Base-by-base conservation (phyloP, 2,113 vertebrate species). In the human region DNA sequence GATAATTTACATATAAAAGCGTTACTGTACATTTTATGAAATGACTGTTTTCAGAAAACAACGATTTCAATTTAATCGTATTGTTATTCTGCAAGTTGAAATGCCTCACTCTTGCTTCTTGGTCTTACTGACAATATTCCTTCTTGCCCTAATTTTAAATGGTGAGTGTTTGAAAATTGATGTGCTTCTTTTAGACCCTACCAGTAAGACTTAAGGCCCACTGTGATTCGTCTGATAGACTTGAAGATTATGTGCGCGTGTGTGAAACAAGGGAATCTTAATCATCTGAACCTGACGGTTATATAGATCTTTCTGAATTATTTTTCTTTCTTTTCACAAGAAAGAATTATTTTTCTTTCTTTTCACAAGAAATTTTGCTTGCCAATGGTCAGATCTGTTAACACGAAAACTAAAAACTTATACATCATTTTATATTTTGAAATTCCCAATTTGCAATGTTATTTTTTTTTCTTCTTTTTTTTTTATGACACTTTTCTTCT, bases 1-100 rank as follows among this genome's bases (percentile, higher is more conserved):
- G 96, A 97, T 98, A 98, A 99, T 99, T 99, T 99, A 98, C 99
- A 99, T 99, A 98, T 99, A 99, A 99, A 99, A 99, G 98, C 97
- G 55, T 99, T 98, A 98, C 97, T 98, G 96, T 98, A 98, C 97
- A 96, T 98, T 98, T 98, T 98, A 97, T 98, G 97, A 98, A 98
- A 98, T 94, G 97, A 98, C 98, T 98, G 90, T 98, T 95, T 99
- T 98, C 98, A 88, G 98, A 98, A 98, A 99, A 98, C 97, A 99
- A 96, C 81, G 12, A 95, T 98, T 98, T 98, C 98, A 98, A 92
- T 98, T 99, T 98, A 98, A 98, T 97, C 96, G 73, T 98, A 97
- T 98, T 98, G 97, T 98, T 97, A 95, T 97, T 98, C 97, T 97
- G 81, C 95, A 97, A 95, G 95, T 95, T 22, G 90, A 97, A 97